Conservation (phyloP, 2,888 invertebrate genomes). For the Tiliacea aurago region DNA sequence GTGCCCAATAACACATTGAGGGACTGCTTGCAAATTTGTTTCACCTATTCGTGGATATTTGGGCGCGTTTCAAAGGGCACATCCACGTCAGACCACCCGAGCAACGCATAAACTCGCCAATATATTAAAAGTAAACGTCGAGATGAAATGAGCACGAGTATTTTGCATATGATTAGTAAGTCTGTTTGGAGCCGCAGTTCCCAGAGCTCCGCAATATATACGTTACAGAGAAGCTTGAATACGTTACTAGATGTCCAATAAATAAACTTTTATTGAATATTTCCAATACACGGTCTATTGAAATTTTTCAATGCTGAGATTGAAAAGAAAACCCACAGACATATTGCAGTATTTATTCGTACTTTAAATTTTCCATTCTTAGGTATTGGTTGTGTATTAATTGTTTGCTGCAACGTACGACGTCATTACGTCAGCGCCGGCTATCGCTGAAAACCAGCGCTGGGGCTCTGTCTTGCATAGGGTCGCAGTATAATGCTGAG, state of each 20-base stretch:
- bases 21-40: conserved; percentile 80
- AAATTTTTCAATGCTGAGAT: conserved; percentile 35
- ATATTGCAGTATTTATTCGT: conserved; percentile 31
- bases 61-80: conserved; percentile 68
- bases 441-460: no score
- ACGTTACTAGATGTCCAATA: conserved; percentile 51
- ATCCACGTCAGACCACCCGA: conserved; percentile 77
- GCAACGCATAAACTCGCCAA: conserved; percentile 71
- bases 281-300: conserved; percentile 36
- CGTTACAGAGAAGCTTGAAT: conserved; percentile 46
- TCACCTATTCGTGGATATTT: conserved; percentile 82
- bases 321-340: conserved; percentile 46
- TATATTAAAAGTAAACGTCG: conserved; percentile 70
- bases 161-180: conserved; percentile 69
- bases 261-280: conserved; percentile 59
- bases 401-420: no score
- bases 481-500: no score
- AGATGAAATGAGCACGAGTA: conserved; percentile 58
- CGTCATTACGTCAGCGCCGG: no score
- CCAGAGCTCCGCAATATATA: conserved; percentile 39
- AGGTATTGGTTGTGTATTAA: not conserved
- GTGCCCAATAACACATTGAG: conserved; percentile 75
- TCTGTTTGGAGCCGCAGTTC: conserved; percentile 44
- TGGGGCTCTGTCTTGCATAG: no score
- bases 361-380: conserved; percentile 20